Evolutionary conservation across 2,888 invertebrate genomes (phyloP).

Genomic region (Eupeodes latifasciatus): DNA sequence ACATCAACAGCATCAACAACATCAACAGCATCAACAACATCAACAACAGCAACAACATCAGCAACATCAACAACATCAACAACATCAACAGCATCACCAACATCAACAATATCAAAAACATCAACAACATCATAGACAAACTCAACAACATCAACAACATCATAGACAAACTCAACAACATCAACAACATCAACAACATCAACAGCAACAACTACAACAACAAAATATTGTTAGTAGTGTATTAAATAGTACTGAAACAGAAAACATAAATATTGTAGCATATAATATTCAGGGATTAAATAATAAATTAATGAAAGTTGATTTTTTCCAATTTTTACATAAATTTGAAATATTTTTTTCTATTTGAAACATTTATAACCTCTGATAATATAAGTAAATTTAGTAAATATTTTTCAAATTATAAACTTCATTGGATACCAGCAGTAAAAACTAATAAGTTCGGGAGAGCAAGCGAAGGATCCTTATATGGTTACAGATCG

Average conservation of each 20-base stretch:
- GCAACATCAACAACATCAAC: neutral
- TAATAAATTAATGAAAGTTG: conserved; percentile 4
- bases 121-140: conserved; percentile 3
- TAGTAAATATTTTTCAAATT: too few relatives aligned
- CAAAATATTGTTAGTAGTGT: neutral
- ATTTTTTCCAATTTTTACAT: neutral
- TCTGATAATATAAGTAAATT: too few relatives aligned
- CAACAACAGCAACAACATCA: neutral
- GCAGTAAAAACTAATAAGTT: too few relatives aligned
- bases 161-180: neutral
- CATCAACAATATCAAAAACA: neutral
- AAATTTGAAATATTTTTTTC: conserved; percentile 6
- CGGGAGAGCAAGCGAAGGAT: too few relatives aligned
- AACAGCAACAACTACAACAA: conserved; percentile 6
- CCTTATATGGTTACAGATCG: too few relatives aligned
- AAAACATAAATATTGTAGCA: neutral
- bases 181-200: conserved; percentile 2
- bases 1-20: neutral
- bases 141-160: neutral
- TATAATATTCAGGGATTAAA: neutral
- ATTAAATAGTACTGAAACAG: neutral
- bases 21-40: neutral
- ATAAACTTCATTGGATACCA: too few relatives aligned
- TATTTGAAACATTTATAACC: conserved; percentile 5
- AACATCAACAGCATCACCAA: neutral